Evolutionary conservation across 2,113 vertebrate genomes (phyloP).

Genomic region (Bettongia penicillata): DNA sequence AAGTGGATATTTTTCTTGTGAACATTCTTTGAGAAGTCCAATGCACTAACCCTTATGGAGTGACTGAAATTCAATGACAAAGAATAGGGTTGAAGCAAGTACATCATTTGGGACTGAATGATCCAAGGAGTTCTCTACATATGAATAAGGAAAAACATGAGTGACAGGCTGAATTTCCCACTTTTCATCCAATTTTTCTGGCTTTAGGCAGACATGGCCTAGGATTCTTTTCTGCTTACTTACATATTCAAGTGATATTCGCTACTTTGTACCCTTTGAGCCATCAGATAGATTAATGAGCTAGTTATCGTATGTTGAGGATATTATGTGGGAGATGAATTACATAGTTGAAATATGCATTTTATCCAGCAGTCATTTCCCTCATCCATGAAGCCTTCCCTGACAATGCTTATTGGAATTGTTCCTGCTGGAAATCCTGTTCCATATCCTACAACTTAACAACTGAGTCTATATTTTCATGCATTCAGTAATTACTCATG

Average conservation of each 20-base stretch:
- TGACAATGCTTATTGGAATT: neutral
- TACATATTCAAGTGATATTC: neutral
- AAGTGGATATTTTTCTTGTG: too few relatives aligned
- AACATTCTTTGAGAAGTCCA: neutral
- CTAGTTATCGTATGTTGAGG: neutral
- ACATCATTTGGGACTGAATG: neutral
- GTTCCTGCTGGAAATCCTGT: neutral
- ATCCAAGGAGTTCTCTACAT: neutral
- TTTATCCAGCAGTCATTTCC: neutral
- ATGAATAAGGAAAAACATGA: neutral
- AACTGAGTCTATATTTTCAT: neutral
- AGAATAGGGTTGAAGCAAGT: neutral
- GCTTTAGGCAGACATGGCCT: neutral
- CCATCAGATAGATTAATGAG: neutral
- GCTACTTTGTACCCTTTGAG: neutral
- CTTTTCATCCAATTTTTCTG: neutral
- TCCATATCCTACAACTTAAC: neutral
- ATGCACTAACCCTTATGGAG: neutral
- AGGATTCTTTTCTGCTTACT: neutral
- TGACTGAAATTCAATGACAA: neutral
- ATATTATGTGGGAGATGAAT: neutral
- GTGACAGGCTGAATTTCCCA: neutral
- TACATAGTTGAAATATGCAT: neutral
- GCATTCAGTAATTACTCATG: neutral
- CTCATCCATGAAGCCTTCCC: neutral